Conservation (phyloP, 2,113 vertebrate genomes). For the Perca fluviatilis region DNA sequence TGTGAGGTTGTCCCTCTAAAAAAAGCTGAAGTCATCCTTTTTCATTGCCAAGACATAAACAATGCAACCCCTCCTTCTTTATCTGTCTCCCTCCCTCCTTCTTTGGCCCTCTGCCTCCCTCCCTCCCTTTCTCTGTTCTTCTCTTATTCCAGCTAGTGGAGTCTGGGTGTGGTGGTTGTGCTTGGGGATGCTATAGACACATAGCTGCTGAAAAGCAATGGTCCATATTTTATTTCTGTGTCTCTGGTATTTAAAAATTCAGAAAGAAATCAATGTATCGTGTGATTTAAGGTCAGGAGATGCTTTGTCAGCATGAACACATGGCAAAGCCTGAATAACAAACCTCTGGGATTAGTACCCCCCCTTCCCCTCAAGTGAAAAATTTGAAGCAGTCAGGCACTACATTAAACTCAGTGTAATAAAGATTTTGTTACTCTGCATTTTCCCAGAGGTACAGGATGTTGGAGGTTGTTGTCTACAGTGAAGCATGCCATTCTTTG, state of each 20-base stretch:
- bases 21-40: slow-evolving; percentile 75
- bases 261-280: slow-evolving; percentile 6
- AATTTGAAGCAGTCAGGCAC: slow-evolving; percentile 39
- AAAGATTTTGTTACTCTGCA: slow-evolving; percentile 44
- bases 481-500: slow-evolving; percentile 12
- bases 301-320: slow-evolving; percentile 63
- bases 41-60: slow-evolving; percentile 75
- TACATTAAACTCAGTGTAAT: slow-evolving; percentile 43
- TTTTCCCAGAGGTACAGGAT: slow-evolving; percentile 23
- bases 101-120: slow-evolving; percentile 12
- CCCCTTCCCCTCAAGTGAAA: slow-evolving; percentile 11
- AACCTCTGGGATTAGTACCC: slow-evolving; percentile 42
- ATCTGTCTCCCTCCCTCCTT: slow-evolving; percentile 21
- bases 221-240: slow-evolving; percentile 39
- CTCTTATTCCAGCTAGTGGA: slow-evolving; percentile 49
- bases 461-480: slow-evolving; percentile 18
- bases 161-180: slow-evolving; percentile 74
- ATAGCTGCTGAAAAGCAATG: slow-evolving; percentile 37
- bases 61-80: slow-evolving; percentile 55
- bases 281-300: slow-evolving; percentile 39
- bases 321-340: slow-evolving; percentile 39
- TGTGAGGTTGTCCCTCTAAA: slow-evolving; percentile 58
- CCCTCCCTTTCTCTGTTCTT: slow-evolving; percentile 23
- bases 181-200: slow-evolving; percentile 54
- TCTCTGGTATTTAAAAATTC: slow-evolving; percentile 27